Conservation (phyloP, 2,888 invertebrate genomes). For the Nineta flava region DNA sequence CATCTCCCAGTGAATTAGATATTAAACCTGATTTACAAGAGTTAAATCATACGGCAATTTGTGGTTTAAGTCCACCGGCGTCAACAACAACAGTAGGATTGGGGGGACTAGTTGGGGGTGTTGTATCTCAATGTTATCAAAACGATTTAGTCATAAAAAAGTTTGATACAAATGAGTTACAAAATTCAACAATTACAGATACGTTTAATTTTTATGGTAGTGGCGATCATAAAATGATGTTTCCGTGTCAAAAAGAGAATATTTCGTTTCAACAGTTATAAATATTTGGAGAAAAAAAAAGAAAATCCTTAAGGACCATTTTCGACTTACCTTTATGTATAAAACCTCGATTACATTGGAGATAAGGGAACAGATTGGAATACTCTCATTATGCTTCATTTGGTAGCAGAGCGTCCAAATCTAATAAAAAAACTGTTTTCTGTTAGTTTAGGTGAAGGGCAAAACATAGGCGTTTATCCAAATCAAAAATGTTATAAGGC, state of each 20-base stretch:
- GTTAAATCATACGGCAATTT: background rate
- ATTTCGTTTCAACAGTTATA: background rate
- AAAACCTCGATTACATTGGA: too few species aligned
- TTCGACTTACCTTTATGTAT: too few species aligned
- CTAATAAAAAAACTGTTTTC: too few species aligned
- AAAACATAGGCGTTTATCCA: too few species aligned
- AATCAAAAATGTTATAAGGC: too few species aligned
- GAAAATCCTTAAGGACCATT: too few species aligned
- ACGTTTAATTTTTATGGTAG: background rate
- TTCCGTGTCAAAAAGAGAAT: background rate
- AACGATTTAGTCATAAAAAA: background rate
- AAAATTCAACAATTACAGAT: background rate
- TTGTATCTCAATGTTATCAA: background rate
- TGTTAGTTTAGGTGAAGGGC: too few species aligned
- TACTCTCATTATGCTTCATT: too few species aligned
- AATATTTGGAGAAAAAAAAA: background rate
- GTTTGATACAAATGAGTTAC: background rate
- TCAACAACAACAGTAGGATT: too few species aligned
- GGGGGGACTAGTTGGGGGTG: background rate
- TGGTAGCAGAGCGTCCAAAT: too few species aligned
- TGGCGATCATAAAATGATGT: background rate
- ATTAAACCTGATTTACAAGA: background rate
- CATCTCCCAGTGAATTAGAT: background rate
- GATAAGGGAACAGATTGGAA: too few species aligned
- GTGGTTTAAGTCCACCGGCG: background rate